Evolutionary conservation across 1,140 invertebrate species (phyloP), one percentile per base, ranked within the genome.

Genomic region (Diorhabda sublineata): DNA sequence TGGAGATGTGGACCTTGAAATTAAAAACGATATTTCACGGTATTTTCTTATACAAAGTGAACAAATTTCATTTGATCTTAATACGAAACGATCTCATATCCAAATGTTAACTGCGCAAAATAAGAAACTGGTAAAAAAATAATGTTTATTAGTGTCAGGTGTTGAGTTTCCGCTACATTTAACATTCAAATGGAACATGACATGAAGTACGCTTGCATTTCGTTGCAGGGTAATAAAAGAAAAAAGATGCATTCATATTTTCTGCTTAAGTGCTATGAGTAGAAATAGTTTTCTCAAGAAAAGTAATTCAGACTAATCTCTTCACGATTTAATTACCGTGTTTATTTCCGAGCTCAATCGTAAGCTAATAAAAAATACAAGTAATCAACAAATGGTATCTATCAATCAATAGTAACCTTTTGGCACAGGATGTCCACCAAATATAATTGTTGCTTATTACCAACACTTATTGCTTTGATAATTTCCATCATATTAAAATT

Each of bases 1-100:
- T 52, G 47, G 47, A 52, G 47, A 52, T 52, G 47, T 52, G 47
- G n/a, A 52, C 47, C 47, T 52, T 52, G 47, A 52, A 52, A 52
- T 52, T 52, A 52, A 52, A 52, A 52, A 52, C 47, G 6, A 52
- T 52, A 52, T 52, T 52, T 52, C 47, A 52, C n/a, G 47, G 2
- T 3, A 52, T n/a, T 52, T 52, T 3, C 47, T 52, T 52, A 52
- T 52, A 52, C 2, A 52, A 52, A 3, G 6, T 52, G 6, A 3
- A 52, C 47, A 52, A 52, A 8, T 52, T 52, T 4, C 47, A 52
- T 52, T 52, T 52, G 47, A 52, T 52, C 47, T 52, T 8, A 52
- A 52, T 52, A 52, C 2, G 47, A 52, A 52, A 52, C 47, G 6
- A 52, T n/a, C 47, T 52, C 47, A n/a, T 52, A 52, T 52, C 47